These are phyloP conservation scores for Pygoscelis adeliae DNA, from an alignment of 2,113 vertebrate species.

Conservation along the genomic window DNA sequence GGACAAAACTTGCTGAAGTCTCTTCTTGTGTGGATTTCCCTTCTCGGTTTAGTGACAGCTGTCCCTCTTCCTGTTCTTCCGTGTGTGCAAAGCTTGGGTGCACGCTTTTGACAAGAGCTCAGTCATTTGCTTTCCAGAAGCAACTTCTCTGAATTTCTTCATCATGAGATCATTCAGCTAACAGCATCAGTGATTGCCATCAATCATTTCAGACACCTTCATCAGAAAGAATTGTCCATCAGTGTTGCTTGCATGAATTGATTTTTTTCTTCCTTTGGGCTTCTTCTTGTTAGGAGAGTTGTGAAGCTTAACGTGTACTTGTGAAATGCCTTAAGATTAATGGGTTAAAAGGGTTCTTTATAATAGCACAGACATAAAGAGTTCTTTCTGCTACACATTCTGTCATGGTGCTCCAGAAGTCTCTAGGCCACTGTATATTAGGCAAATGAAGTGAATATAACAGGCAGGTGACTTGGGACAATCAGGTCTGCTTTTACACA, in stretches of 20 bases:
- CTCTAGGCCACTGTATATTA: background rate
- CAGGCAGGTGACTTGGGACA: background rate
- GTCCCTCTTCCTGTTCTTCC: background rate
- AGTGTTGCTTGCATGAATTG: background rate
- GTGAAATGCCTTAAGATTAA: constrained; percentile 6
- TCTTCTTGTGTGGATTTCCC: background rate
- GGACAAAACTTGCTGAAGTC: background rate
- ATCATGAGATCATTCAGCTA: background rate
- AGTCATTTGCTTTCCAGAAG: constrained; percentile 5
- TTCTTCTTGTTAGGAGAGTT: background rate
- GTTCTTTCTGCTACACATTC: background rate
- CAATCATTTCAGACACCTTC: background rate
- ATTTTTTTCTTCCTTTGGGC: constrained; percentile 18
- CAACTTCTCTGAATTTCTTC: constrained; percentile 4
- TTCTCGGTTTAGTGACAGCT: background rate
- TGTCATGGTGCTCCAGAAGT: background rate
- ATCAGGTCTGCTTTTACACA: background rate
- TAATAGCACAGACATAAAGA: background rate
- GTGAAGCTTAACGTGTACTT: background rate
- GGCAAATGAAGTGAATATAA: background rate
- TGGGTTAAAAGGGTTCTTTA: background rate
- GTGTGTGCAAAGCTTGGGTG: background rate
- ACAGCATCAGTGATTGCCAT: background rate
- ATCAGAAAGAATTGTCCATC: background rate
- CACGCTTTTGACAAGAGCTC: background rate